Base-by-base conservation (phyloP, 2,797 vertebrate genomes). In the Poecilia gillii region DNA sequence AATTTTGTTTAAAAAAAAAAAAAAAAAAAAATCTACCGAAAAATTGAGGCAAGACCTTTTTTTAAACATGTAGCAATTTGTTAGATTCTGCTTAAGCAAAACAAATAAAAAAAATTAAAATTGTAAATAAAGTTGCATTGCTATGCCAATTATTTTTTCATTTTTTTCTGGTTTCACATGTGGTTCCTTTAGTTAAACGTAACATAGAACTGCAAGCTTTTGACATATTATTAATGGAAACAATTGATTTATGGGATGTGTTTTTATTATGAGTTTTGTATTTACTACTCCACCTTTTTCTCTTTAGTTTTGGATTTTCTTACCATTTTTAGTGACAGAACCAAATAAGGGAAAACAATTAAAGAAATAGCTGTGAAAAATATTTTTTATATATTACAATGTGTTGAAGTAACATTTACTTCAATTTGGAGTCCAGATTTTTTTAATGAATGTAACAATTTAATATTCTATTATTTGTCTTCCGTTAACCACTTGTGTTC, bases 41-140 rank as follows among this genome's bases (percentile, higher is more conserved):
- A 0, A 43, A 18, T 1, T 33, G 36, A 62, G 59, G 59, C 28
- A 33, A 53, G 31, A 4, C 20, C 36, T 53, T 55, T 64, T 59
- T 59, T 6, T 7, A n/a, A 57, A 57, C 55, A 4, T 5, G 4
- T 33, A 62, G 13, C 14, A 62, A 7, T 8, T 62, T 62, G 16
- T 62, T 33, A 39, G 4, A 70, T 70, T 70, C 23, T 70, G 23
- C 20, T 13, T 13, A 70, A 43, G 2, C 3, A 6, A n/a, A 28
- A 62, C 6, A 36, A 11, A 20, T 3, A 36, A 18, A 13, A 18
- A 71, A 18, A 4, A 31, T 2, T 5, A 5, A 36, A 71, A 13
- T 13, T 84, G 75, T 85, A 68, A 91, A 88, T 90, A 85, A 83
- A 78, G 31, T 66, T 8, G 28, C 57, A 74, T 28, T 51, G 8